A percentile compares a stretch with the other conserved stretches of the same genome.
Evolutionary conservation across 2,888 invertebrate species (phyloP).

Genomic region (Cantharis flavilabris): DNA sequence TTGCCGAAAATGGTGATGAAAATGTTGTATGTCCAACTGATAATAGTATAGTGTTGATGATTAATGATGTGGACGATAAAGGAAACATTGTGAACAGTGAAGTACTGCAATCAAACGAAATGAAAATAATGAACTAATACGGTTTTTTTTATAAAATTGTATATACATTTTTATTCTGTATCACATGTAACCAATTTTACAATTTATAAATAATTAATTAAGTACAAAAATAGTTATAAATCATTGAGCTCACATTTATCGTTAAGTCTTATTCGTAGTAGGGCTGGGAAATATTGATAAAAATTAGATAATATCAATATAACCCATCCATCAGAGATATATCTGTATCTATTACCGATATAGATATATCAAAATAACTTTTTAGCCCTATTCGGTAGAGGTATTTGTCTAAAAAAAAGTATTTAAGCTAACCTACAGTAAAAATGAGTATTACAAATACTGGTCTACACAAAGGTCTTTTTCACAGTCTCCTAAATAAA

Average conservation of each 20-base stretch:
- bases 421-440: constrained; percentile 3
- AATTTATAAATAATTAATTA: constrained; percentile 21
- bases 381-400: constrained; percentile 10
- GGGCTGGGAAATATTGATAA: background rate
- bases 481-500: constrained; percentile 15
- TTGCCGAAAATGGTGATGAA: constrained; percentile 35
- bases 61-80: constrained; percentile 68
- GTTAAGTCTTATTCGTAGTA: constrained; percentile 32
- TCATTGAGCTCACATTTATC: constrained; percentile 39
- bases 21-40: constrained; percentile 35
- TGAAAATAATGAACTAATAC: constrained; percentile 26
- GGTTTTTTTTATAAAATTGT: background rate
- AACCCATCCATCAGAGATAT: too few relatives aligned
- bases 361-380: background rate
- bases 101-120: constrained; percentile 61
- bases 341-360: too few relatives aligned
- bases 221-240: constrained; percentile 27
- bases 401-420: constrained; percentile 13
- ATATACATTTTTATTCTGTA: constrained; percentile 21
- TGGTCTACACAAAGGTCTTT: background rate
- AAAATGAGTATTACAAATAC: constrained; percentile 23
- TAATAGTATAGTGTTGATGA: constrained; percentile 63
- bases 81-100: constrained; percentile 68
- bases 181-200: constrained; percentile 23
- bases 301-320: background rate